Evolutionary conservation across 2,113 vertebrate species (phyloP), one percentile per base, ranked within the genome.

Genomic region (Chionodraco myersi): DNA sequence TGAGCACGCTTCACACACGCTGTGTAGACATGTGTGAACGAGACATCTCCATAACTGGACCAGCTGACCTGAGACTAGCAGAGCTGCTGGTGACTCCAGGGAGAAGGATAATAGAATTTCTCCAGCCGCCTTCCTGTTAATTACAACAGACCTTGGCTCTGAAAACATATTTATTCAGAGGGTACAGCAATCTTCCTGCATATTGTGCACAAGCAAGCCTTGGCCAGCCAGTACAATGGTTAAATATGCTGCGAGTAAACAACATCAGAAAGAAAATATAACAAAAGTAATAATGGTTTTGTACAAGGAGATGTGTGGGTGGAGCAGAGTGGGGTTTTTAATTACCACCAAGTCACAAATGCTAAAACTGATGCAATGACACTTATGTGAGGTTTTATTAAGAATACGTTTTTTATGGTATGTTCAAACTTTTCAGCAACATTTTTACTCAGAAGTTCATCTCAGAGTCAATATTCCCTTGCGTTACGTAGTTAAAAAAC

Each of bases 121-220:
- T 90, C 80, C 75, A 77, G 80, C 82, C 52, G 79, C 82, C 87
- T 87, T 92, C 85, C 84, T 86, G 89, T 91, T 94, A 93, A 93
- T 94, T 94, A 93, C 85, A 80, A 68, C 84, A 87, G 89, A 90
- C 83, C 89, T 86, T 87, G 82, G 77, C 88, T 90, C 85, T 83
- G 84, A 90, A 91, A 92, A 92, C 93, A 94, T 94, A 92, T 94
- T 91, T 91, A 87, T 90, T 91, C 81, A 54, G 82, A 75, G 74
- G 73, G 66, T 75, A 76, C 47, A 52, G 41, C 76, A 80, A 88
- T 91, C 75, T 84, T 80, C 77, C 90, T 85, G 65, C 85, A 82
- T 68, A 88, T 81, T 91, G 63, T 82, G 66, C 77, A 77, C 53
- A 82, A 61, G 69, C 72, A 36, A 57, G 67, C 44, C 63, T 7